phyloP scores from a whole-genome alignment of 2,797 vertebrate species.

The Pangasius sanitwongsei region DNA sequence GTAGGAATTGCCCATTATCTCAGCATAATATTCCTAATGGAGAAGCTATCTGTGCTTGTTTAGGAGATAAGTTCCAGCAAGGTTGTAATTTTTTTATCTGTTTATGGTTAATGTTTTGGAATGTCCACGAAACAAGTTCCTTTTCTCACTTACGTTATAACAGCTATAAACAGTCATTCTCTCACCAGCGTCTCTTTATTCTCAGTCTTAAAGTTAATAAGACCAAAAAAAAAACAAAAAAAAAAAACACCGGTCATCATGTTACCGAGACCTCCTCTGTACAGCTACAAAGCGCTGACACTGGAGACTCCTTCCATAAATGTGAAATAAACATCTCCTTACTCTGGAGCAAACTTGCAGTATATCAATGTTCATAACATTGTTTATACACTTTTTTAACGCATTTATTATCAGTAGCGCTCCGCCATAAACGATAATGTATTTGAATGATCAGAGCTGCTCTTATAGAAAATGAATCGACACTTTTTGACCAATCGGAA shows the following conservation, averaged over 20 bases:
- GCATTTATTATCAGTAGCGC: no score
- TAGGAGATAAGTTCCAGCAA: neutral
- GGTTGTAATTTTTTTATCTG: neutral
- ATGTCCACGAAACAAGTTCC: neutral
- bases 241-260: no score
- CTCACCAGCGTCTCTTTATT: neutral
- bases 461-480: neutral
- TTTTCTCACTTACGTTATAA: neutral
- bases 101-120: neutral
- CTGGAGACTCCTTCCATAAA: no score
- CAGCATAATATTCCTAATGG: neutral
- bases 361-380: no score
- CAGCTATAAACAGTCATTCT: neutral
- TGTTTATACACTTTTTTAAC: no score
- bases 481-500: neutral
- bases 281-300: neutral
- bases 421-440: neutral
- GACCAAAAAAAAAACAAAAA: no score
- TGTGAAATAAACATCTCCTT: no score
- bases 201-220: neutral
- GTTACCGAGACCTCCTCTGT: no score
- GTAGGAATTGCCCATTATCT: neutral
- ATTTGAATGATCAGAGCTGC: neutral
- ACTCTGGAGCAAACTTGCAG: no score
- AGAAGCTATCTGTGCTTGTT: neutral